phyloP scores from a whole-genome alignment of 2,797 vertebrate genomes.

The Chaenodraco wilsoni region DNA sequence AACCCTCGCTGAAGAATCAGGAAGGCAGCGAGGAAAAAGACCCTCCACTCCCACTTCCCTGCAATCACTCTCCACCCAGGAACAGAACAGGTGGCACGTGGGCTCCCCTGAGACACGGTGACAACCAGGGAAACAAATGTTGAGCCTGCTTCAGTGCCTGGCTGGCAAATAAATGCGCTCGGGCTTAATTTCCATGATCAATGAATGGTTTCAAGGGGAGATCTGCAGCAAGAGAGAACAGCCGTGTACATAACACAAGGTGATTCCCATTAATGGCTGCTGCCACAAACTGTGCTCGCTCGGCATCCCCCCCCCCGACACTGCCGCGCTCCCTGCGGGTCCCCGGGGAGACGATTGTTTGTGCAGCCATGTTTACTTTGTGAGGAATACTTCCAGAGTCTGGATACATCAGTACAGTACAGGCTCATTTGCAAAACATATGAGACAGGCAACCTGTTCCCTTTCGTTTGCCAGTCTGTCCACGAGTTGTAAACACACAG shows the following conservation, averaged over 20 bases:
- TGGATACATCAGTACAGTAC: constrained; percentile 40
- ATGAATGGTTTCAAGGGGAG: constrained; percentile 62
- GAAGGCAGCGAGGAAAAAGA: constrained; percentile 31
- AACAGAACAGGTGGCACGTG: constrained; percentile 74
- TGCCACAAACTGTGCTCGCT: constrained; percentile 46
- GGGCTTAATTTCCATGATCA: constrained; percentile 76
- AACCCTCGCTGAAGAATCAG: constrained; percentile 42
- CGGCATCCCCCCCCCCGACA: constrained; percentile 17
- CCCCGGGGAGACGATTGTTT: constrained; percentile 56
- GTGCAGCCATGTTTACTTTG: constrained; percentile 64
- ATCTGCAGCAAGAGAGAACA: constrained; percentile 53
- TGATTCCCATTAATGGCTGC: constrained; percentile 61
- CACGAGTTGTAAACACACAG: constrained; percentile 59
- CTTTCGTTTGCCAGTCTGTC: constrained; percentile 57
- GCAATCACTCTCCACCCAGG: constrained; percentile 54
- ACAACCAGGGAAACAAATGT: constrained; percentile 80
- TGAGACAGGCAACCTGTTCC: constrained; percentile 70
- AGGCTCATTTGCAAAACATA: constrained; percentile 77
- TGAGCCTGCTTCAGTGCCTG: constrained; percentile 59
- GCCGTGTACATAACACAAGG: constrained; percentile 35
- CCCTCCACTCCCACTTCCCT: constrained; percentile 37
- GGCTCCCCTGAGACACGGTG: constrained; percentile 65
- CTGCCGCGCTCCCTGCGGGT: constrained; percentile 19
- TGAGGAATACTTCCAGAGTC: constrained; percentile 63
- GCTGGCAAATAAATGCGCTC: constrained; percentile 65